phyloP scores from a whole-genome alignment of 2,888 invertebrate species.

The Odontocerum albicorne region DNA sequence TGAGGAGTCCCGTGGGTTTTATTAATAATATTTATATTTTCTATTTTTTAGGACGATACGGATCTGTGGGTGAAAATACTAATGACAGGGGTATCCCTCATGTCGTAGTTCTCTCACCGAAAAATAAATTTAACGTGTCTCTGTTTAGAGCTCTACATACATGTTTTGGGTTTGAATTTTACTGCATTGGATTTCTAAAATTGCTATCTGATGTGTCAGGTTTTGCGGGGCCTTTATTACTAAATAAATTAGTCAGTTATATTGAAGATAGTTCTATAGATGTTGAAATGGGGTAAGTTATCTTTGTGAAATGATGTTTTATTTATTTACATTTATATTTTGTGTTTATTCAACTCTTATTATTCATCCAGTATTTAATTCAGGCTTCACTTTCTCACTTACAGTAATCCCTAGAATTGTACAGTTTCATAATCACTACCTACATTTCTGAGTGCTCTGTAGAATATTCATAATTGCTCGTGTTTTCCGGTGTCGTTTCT shows the following conservation, averaged over 20 bases:
- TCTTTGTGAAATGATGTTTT: background rate
- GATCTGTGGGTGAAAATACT: conserved; percentile 41
- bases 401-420: too few relatives aligned
- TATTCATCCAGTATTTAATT: too few relatives aligned
- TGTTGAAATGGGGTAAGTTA: conserved; percentile 63
- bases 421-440: too few relatives aligned
- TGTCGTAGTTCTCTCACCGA: conserved; percentile 22
- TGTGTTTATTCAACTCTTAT: background rate
- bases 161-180: conserved; percentile 81
- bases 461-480: too few relatives aligned
- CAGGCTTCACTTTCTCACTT: too few relatives aligned
- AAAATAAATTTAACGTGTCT: conserved; percentile 50
- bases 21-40: too few relatives aligned
- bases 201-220: conserved; percentile 79
- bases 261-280: conserved; percentile 73
- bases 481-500: too few relatives aligned
- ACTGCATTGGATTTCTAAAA: conserved; percentile 80
- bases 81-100: conserved; percentile 17
- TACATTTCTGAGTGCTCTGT: too few relatives aligned
- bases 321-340: background rate
- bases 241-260: conserved; percentile 79
- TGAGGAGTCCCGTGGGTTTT: too few relatives aligned
- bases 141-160: conserved; percentile 70
- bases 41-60: conserved; percentile 44
- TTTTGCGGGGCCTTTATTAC: conserved; percentile 87